Base-by-base conservation (phyloP, 2,113 vertebrate genomes). In the Dipodomys merriami region DNA sequence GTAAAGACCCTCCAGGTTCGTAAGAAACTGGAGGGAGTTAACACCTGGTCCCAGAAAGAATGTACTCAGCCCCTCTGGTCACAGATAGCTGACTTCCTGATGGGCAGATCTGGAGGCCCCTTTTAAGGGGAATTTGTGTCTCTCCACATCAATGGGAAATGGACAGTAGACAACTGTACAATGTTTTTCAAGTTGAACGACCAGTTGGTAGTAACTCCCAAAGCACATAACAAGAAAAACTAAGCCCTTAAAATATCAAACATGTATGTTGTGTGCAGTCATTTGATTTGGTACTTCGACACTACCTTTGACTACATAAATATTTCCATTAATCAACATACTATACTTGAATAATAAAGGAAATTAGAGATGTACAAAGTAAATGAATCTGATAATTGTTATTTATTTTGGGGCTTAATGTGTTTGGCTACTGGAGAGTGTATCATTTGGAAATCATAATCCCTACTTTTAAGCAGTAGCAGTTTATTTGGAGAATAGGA, bases 41-140 rank as follows among this genome's bases (percentile, higher is more conserved):
- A 95, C 96, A 97, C 95, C 96, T 97, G 96, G 86, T 96, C 7
- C 1, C 1, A 94, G 78, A 87, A 93, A 92, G 79, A 96, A 96
- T 95, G 96, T 86, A 83, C 74, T 77, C 23, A 69, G 80, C 30
- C 81, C 76, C 19, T 81, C 82, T 90, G 94, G 94, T 97, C 94
- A 95, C 95, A 97, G 96, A 88, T 93, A 97, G 79, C 82, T 86
- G 85, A 86, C 76, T 95, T 94, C 46, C 86, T 91, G 85, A 93
- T 94, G 74, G 91, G 90, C 93, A 95, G 78, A 33, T 19, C 65
- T 79, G 23, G 84, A 91, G 79, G 92, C 85, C 82, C 68, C 78
- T 73, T 68, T 77, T 8, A 5, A 27, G 83, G 74, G 64, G n/a
- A 71, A 71, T 84, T 86, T 88, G 64, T 96, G 78, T 87, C 44